phyloP scores from a whole-genome alignment of 1,140 invertebrate genomes.

The Cydia fagiglandana region DNA sequence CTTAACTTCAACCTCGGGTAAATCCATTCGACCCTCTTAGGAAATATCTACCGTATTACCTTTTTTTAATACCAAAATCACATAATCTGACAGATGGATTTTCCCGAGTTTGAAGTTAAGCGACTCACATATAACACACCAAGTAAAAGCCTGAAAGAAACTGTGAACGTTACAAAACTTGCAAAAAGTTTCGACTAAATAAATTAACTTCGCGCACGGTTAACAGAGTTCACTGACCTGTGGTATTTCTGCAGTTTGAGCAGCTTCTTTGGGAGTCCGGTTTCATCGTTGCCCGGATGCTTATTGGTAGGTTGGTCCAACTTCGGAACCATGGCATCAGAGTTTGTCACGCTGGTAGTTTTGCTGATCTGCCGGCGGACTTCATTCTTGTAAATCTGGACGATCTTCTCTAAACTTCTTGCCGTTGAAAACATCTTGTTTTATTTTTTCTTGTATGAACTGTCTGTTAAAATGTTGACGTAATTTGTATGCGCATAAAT shows the following conservation, averaged over 20 bases:
- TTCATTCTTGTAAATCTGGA: conserved; percentile 73
- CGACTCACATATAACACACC: not conserved
- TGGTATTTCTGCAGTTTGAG: conserved; percentile 78
- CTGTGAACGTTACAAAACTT: not conserved
- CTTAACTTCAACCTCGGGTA: too few species aligned
- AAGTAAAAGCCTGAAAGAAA: not conserved
- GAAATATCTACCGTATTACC: too few species aligned
- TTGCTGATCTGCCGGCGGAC: conserved; percentile 79
- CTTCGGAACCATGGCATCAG: conserved; percentile 78
- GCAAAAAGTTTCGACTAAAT: conserved; percentile 40
- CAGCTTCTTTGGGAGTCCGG: conserved; percentile 65
- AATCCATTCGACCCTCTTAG: too few species aligned
- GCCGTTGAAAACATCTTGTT: conserved; percentile 72
- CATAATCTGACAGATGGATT: too few species aligned
- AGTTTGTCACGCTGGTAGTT: conserved; percentile 80
- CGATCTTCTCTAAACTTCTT: conserved; percentile 68
- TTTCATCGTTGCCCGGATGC: conserved; percentile 67
- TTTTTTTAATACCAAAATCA: too few species aligned
- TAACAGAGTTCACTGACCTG: conserved; percentile 74
- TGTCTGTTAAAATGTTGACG: conserved; percentile 33
- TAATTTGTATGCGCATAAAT: not conserved
- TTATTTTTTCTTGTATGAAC: conserved; percentile 37
- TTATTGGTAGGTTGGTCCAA: conserved; percentile 62
- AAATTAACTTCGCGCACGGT: conserved; percentile 53
- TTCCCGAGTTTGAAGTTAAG: too few species aligned